Base-by-base conservation (phyloP, 2,113 vertebrate species). In the Spizaetus ornatus region DNA sequence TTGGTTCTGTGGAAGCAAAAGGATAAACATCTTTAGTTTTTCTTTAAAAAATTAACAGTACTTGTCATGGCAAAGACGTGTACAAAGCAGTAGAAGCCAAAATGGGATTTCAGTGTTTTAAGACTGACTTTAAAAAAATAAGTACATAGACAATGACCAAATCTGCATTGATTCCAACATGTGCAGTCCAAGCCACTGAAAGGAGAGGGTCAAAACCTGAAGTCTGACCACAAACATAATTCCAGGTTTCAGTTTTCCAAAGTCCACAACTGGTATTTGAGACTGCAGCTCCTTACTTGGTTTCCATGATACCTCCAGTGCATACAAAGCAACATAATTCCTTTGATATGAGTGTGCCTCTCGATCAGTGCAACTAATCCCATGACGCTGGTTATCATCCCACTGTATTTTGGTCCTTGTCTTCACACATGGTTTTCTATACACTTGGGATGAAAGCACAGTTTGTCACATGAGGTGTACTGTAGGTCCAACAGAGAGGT, bases 21-120 rank as follows among this genome's bases (percentile, higher is more conserved):
- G 63, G 59, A 94, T 83, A 86, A 96, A 47, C 15, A 83, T 21
- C 78, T 85, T 53, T 34, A 45, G 63, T 66, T 70, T 87, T 84
- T 88, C 83, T 83, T 85, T 93, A 86, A 87, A 91, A 95, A 97
- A 38, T 34, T 96, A 96, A 96, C 94, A 96, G 96, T 94, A 36
- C 84, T 91, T 95, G 89, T 94, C 91, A 93, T 78, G 87, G 95
- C 96, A 95, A 85, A 87, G 91, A 79, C 66, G 17, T 4, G 78
- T 90, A 94, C 83, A 95, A 89, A 95, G 90, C 52, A 94, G 73
- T 65, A 87, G 70, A 82, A 82, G 78, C 59, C 81, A 93, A 95
- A 94, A 91, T 70, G 72, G 3, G 4, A 71, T 80, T 73, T 91
- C 74, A 95, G 74, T 81, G 78, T 19, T 91, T 95, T 47, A 83